Percentiles rank a stretch among this genome's conserved stretches.
Conservation (phyloP, 2,888 invertebrate species). For the Apamea monoglypha region DNA sequence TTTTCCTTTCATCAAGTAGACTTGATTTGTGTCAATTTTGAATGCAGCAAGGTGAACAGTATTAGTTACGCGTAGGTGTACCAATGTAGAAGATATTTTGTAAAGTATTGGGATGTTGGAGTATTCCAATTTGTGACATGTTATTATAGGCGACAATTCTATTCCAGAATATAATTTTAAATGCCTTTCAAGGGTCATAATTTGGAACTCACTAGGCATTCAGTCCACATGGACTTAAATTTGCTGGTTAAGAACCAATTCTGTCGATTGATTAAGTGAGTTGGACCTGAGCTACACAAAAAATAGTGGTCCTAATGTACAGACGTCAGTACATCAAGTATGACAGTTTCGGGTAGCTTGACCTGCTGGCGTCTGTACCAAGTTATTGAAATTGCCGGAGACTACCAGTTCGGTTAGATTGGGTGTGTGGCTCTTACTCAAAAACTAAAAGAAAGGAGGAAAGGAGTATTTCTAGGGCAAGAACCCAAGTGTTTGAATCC, state of each 20-base stretch:
- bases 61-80: constrained; percentile 35
- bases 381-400: background rate
- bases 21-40: constrained; percentile 22
- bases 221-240: background rate
- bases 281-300: background rate
- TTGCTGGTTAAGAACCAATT: background rate
- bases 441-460: background rate
- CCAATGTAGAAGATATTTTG: constrained; percentile 19
- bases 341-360: too few relatives aligned
- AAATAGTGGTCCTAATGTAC: background rate
- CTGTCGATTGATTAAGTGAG: background rate
- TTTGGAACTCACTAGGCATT: background rate
- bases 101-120: background rate
- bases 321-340: too few relatives aligned
- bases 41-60: constrained; percentile 28
- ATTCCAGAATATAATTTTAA: background rate
- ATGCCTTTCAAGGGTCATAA: background rate
- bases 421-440: background rate
- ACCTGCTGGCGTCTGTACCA: too few relatives aligned
- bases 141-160: background rate
- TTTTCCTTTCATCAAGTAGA: constrained; percentile 86
- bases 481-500: constrained; percentile 11
- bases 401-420: background rate
- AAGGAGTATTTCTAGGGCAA: background rate
- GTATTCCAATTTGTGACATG: constrained; percentile 4